These are phyloP conservation scores for Notechis scutatus DNA, from an alignment of 2,113 vertebrate genomes.

Conservation along the genomic window DNA sequence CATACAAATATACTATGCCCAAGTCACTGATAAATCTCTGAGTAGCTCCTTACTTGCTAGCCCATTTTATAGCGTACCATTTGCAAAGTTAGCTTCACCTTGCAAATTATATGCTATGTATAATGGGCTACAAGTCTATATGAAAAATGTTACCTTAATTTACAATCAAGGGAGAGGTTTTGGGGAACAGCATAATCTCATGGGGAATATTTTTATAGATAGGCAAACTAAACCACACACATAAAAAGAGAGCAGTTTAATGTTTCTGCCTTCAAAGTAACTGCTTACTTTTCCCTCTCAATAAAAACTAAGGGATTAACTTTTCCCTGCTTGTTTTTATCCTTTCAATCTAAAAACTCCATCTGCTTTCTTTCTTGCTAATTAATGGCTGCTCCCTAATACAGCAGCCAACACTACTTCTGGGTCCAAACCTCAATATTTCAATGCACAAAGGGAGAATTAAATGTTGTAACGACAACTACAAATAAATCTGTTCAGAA, in stretches of 20 bases:
- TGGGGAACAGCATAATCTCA: neutral
- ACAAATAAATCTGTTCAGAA: neutral
- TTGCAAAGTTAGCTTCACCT: neutral
- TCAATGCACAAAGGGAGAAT: neutral
- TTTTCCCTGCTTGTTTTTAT: neutral
- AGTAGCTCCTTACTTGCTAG: neutral
- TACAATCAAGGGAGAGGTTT: neutral
- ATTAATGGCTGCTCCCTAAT: neutral
- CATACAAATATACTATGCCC: neutral
- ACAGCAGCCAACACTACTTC: neutral
- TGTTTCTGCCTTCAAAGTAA: neutral
- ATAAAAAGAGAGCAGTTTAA: neutral
- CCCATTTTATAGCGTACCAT: neutral
- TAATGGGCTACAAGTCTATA: neutral
- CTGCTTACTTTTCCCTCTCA: neutral
- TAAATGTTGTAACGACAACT: neutral
- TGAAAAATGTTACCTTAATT: neutral
- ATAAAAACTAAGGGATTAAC: neutral
- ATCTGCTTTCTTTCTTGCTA: neutral
- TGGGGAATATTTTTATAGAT: neutral
- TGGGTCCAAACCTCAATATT: neutral
- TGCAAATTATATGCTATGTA: neutral
- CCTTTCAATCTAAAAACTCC: neutral
- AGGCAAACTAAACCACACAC: neutral
- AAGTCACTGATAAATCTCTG: neutral